Evolutionary conservation across 2,113 vertebrate species (phyloP), one percentile per base, ranked within the genome.

Genomic region (Serilophus lunatus): DNA sequence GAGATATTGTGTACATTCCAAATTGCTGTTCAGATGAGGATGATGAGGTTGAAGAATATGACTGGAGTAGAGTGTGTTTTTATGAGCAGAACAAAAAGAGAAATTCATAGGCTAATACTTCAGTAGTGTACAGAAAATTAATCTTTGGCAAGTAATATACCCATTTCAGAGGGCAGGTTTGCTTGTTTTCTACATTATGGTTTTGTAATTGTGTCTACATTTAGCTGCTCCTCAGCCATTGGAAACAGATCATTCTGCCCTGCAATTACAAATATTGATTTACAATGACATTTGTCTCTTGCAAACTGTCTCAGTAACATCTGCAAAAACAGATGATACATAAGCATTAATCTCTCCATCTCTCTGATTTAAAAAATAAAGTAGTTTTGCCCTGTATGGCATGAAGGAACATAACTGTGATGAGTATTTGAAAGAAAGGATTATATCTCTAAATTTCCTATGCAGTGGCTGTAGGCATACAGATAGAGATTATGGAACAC

Each of bases 221-320:
- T 92, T 63, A 93, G 76, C 47, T 91, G 53, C 49, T 91, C n/a
- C 42, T 91, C 75, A 77, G 33, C 79, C 35, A 86, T 7, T 90
- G 85, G 75, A 86, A 94, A 77, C 33, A 88, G 45, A 92, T 80
- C 50, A 66, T 75, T 96, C 88, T 92, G 64, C 47, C 64, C 60
- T 92, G 90, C 85, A 95, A 96, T 95, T 93, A 88, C 82, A 84
- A 88, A 92, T 93, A 95, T 64, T 95, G 93, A 95, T 93, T 96
- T 90, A 88, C 79, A 71, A 71, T 84, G 85, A 44, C 72, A 90
- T 90, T 91, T 94, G 72, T 65, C 76, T 71, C 56, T 82, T 86
- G 28, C n/a, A 81, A 78, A 77, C 8, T 61, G 65, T 90, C 90
- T 93, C 72, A 42, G 57, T 57, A 95, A 69, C 80, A 92, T 92